phyloP scores from a whole-genome alignment of 2,113 vertebrate species.

The Labeo catla region DNA sequence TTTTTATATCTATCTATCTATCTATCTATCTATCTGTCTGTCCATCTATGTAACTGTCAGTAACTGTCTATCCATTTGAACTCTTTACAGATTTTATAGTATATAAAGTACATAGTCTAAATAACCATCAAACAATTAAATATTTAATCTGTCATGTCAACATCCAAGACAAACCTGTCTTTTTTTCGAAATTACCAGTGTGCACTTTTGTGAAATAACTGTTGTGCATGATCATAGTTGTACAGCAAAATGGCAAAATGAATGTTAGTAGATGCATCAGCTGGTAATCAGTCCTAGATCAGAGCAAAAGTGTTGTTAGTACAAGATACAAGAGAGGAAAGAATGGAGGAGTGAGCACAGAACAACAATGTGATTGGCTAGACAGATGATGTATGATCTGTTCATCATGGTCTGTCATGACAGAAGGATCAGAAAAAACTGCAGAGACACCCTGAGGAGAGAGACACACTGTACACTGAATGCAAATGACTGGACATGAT shows the following conservation, averaged over 20 bases:
- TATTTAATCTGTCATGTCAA: not conserved
- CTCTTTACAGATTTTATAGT: not conserved
- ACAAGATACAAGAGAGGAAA: constrained; percentile 10
- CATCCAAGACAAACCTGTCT: not conserved
- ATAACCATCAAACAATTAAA: too few species aligned
- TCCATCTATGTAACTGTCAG: not conserved
- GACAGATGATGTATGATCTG: constrained; percentile 24
- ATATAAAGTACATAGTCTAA: not conserved
- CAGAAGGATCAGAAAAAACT: constrained; percentile 6
- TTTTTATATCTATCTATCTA: not conserved
- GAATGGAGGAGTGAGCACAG: constrained; percentile 10
- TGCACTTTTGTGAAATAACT: not conserved
- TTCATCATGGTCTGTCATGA: constrained; percentile 25
- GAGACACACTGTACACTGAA: not conserved
- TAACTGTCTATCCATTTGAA: not conserved
- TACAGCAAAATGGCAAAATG: not conserved
- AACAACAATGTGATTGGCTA: constrained; percentile 1
- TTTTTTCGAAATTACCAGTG: not conserved
- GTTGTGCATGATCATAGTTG: not conserved
- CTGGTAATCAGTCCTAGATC: constrained; percentile 26
- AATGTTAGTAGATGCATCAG: constrained; percentile 23
- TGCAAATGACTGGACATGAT: constrained; percentile 26
- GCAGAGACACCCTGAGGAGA: constrained; percentile 4
- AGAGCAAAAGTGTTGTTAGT: constrained; percentile 35
- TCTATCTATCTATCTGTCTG: not conserved